Conservation (phyloP, 2,113 vertebrate genomes). For the Connochaetes taurinus region DNA sequence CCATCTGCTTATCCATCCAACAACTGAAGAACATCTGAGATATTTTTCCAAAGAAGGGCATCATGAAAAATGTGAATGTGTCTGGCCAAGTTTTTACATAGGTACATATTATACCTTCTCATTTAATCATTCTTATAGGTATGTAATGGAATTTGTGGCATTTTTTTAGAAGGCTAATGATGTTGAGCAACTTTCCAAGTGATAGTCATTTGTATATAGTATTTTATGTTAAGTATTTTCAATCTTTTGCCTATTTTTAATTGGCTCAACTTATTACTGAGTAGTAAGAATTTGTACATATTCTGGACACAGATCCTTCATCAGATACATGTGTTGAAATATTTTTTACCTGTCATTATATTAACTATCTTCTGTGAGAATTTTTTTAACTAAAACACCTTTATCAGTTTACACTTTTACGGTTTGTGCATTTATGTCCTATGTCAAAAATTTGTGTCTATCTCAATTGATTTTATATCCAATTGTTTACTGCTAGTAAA, state of each 20-base stretch:
- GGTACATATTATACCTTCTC: background rate
- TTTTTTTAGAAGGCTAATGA: background rate
- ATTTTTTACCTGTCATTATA: background rate
- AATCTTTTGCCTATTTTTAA: background rate
- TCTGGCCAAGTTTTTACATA: background rate
- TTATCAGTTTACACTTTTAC: background rate
- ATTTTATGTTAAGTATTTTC: background rate
- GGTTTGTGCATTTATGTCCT: background rate
- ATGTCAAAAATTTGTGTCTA: background rate
- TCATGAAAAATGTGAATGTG: background rate
- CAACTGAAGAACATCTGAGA: background rate
- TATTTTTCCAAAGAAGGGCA: background rate
- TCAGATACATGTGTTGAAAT: background rate
- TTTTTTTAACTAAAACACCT: background rate
- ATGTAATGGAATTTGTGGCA: background rate
- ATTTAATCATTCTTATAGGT: background rate
- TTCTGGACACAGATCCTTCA: background rate
- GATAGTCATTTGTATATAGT: background rate
- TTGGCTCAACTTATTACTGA: background rate
- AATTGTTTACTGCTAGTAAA: background rate
- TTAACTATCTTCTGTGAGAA: background rate
- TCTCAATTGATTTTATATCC: background rate
- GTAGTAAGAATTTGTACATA: background rate
- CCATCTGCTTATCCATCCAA: background rate
- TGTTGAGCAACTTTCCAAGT: background rate